phyloP scores from a whole-genome alignment of 2,797 vertebrate species.

The Heterohyrax brucei region DNA sequence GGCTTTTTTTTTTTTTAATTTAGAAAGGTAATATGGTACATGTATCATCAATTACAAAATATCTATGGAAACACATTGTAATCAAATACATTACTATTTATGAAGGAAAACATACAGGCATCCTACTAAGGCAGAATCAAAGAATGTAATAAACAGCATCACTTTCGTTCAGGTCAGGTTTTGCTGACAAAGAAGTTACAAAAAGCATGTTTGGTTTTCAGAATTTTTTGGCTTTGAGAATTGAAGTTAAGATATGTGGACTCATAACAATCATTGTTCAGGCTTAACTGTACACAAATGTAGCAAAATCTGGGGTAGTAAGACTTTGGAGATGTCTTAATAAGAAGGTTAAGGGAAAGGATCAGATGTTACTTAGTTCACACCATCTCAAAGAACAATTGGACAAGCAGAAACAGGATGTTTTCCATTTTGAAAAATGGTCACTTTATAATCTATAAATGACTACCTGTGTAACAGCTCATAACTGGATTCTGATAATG shows the following conservation, averaged over 20 bases:
- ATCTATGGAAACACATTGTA: neutral
- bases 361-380: constrained; percentile 39
- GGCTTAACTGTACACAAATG: neutral
- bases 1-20: neutral
- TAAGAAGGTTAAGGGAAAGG: neutral
- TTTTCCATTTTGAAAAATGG: constrained; percentile 2
- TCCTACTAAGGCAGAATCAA: neutral
- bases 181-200: constrained; percentile 52
- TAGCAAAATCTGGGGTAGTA: neutral
- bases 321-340: neutral
- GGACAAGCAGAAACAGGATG: neutral
- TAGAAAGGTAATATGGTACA: constrained; percentile 35
- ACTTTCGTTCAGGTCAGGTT: constrained; percentile 37
- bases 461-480: constrained; percentile 30
- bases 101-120: neutral
- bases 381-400: constrained; percentile 21
- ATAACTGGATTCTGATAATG: neutral
- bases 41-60: neutral
- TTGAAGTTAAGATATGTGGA: neutral
- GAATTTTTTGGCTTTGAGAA: constrained; percentile 55
- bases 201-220: constrained; percentile 59
- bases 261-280: neutral
- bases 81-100: constrained; percentile 48
- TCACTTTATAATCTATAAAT: constrained; percentile 21
- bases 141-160: constrained; percentile 11